Base-by-base conservation (phyloP, 2,797 vertebrate species). In the Phataginus tricuspis region DNA sequence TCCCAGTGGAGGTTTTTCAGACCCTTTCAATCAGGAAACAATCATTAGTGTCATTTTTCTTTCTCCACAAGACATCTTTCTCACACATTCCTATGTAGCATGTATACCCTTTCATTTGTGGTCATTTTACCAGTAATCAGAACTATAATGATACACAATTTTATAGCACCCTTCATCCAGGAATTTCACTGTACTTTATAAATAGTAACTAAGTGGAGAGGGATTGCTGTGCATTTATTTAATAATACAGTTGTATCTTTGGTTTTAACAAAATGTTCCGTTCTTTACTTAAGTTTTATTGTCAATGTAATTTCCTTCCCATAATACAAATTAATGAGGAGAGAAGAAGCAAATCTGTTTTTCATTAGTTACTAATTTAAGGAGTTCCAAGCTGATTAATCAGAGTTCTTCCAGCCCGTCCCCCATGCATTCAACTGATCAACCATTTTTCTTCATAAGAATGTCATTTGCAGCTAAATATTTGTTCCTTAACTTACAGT, bases 251-350 rank as follows among this genome's bases (percentile, higher is more conserved):
- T 95, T 92, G 74, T 94, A 94, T 77, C 64, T 68, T 95, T 57
- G 89, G 72, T 96, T 96, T 92, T 94, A 96, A 94, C 88, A 96
- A 97, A 97, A 96, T 91, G 87, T 94, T 96, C 61, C 1, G 88
- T 94, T 96, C 88, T 97, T 95, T 91, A 86, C 89, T 97, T 45
- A 45, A 45, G 45, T 77, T 95, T 97, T 97, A 95, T 90, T 97
- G 95, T 96, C 88, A 96, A 80, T 93, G 91, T 72, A 96, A 97
- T 97, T 98, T 98, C 97, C 98, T 90, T 97, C 66, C 97, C 97
- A 96, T 98, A 98, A 98, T 96, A 98, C 96, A 98, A 98, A 98
- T 98, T 98, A 98, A 98, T 97, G 98, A 97, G 97, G 97, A 98
- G 85, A 92, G 86, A 95, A 93, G 95, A 91, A 95, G 83, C 57